Percentiles rank a stretch among this genome's conserved stretches.
Evolutionary conservation across 2,113 vertebrate species (phyloP).

Genomic region (Patagioenas fasciata): DNA sequence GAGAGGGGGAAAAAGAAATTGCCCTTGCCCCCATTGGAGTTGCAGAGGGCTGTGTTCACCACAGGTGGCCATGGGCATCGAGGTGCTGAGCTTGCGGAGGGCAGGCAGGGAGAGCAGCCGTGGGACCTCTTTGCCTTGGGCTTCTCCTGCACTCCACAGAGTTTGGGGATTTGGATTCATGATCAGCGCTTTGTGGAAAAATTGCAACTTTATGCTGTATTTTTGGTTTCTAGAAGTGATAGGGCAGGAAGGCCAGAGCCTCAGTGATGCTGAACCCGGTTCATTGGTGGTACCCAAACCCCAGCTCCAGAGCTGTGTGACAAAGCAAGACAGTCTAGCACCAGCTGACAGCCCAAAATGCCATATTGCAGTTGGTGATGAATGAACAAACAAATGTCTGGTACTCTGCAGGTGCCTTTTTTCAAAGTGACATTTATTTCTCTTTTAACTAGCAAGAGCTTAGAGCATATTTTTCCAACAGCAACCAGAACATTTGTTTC

Average conservation of each 20-base stretch:
- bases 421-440: neutral
- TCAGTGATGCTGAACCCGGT: accelerated
- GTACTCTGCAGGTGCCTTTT: neutral
- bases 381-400: neutral
- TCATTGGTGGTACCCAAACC: accelerated
- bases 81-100: accelerated
- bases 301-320: accelerated
- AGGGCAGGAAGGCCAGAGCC: neutral
- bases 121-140: neutral
- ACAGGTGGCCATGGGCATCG: accelerated
- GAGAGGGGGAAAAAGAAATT: too few relatives aligned
- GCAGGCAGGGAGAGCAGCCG: neutral
- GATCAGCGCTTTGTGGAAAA: neutral
- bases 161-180: neutral
- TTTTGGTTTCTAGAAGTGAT: neutral
- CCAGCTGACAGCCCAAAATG: neutral
- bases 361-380: neutral
- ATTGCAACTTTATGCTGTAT: neutral
- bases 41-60: neutral
- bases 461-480: neutral
- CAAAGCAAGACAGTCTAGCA: neutral
- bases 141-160: neutral
- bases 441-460: neutral
- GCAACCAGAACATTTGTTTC: neutral
- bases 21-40: accelerated